Conservation (phyloP, 2,113 vertebrate species). For the Epinephelus lanceolatus region DNA sequence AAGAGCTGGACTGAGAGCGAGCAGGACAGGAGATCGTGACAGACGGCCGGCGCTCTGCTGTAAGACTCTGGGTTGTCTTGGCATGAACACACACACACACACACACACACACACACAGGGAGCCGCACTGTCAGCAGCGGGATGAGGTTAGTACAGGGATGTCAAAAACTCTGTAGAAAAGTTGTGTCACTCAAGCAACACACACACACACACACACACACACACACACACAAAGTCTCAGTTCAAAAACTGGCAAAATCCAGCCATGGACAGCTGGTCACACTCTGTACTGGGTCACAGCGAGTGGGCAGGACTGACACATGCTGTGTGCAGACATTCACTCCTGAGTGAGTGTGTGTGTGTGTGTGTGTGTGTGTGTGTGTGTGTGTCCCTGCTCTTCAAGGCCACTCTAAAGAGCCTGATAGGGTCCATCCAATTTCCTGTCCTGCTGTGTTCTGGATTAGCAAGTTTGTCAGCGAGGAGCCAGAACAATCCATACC, state of each 20-base stretch:
- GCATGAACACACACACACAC: not conserved
- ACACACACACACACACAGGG: not conserved
- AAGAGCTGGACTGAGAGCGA: conserved; percentile 49
- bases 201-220: conserved; percentile 1
- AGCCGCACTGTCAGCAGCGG: conserved; percentile 21
- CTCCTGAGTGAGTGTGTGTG: conserved; percentile 34
- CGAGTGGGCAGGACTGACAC: conserved; percentile 59
- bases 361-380: conserved; percentile 40
- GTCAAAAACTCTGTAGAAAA: conserved; percentile 26
- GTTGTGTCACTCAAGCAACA: conserved; percentile 18
- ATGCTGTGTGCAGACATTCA: conserved; percentile 55
- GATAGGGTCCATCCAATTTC: conserved; percentile 63
- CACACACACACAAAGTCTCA: conserved; percentile 7
- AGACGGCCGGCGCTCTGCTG: conserved; percentile 29
- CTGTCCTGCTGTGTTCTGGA: conserved; percentile 64
- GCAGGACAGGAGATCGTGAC: conserved; percentile 49
- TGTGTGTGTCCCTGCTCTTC: conserved; percentile 18
- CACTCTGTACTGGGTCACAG: conserved; percentile 65
- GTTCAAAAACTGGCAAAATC: conserved; percentile 59
- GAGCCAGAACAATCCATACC: conserved; percentile 52
- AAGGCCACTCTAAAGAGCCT: conserved; percentile 49
- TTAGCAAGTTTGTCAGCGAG: conserved; percentile 59
- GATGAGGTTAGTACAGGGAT: not conserved
- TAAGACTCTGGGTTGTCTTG: conserved; percentile 25
- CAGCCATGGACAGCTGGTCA: conserved; percentile 73